phyloP scores from a whole-genome alignment of 1,140 invertebrate genomes.

The Parapsyche elsis region DNA sequence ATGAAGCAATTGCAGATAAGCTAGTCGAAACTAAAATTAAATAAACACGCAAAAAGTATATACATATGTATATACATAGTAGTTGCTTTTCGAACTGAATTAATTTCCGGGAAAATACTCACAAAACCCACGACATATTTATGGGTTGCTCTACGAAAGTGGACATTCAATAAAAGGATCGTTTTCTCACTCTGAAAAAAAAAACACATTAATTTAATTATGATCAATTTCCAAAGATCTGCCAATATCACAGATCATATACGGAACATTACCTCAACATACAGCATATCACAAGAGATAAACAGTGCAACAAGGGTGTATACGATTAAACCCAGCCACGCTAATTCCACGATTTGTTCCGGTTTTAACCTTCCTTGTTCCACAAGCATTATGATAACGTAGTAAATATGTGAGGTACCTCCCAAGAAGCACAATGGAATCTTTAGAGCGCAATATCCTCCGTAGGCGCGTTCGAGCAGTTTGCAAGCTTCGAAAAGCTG shows the following conservation, averaged over 20 bases:
- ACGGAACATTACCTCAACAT: neutral
- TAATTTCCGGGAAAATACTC: neutral
- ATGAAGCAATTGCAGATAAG: constrained; percentile 2
- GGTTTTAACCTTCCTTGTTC: too few species aligned
- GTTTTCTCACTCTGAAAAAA: neutral
- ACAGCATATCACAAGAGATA: neutral
- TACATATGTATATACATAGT: too few species aligned
- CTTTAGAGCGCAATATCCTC: neutral
- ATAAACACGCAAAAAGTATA: too few species aligned
- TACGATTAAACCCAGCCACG: too few species aligned
- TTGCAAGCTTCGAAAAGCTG: constrained; percentile 1
- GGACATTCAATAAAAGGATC: neutral
- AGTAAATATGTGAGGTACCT: neutral
- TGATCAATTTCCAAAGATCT: neutral
- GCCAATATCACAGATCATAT: neutral
- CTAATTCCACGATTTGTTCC: too few species aligned
- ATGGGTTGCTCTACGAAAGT: neutral
- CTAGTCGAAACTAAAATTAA: neutral
- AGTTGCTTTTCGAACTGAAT: too few species aligned
- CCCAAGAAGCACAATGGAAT: neutral
- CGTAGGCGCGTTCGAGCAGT: neutral
- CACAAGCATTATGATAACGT: neutral
- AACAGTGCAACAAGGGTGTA: neutral
- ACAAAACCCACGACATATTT: neutral
- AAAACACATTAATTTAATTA: too few species aligned